Base-by-base conservation (phyloP, 2,113 vertebrate species). In the Falco punctatus region DNA sequence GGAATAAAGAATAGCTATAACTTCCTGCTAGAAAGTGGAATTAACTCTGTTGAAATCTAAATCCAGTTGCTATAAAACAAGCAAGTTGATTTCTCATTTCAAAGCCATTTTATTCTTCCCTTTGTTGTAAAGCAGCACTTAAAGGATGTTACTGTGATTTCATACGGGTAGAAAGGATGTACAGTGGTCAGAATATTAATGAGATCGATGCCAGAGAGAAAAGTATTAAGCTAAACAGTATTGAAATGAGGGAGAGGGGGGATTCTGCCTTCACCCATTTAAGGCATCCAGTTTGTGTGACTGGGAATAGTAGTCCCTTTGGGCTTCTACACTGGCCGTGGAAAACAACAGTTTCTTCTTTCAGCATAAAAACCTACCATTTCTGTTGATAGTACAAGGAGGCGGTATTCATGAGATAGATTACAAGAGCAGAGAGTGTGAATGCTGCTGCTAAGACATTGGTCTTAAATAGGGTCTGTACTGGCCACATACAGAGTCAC, bases 371-470 rank as follows among this genome's bases (percentile, higher is more conserved):
- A 74, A 64, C 11, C 4, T 90, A 5, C 12, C 3, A 9, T 83
- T 94, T 80, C 35, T 93, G 40, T 72, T 51, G 73, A 13, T 77
- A 44, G 0, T 69, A 19, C 2, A 19, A 49, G 48, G 49, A 82
- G 30, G 30, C 27, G 38, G 48, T 10, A 51, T 86, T 79, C 3
- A 1, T 74, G 44, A 65, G 40, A 33, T 5, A 33, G 9, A 7
- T 69, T 11, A 44, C 0, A 1, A 83, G 32, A 74, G 38, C 65
- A 86, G 49, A 67, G 11, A 30, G 14, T 38, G 10, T 0, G 1
- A 75, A 69, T 52, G 46, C 40, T 73, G 48, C 58, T 57, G 74
- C 19, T 49, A 5, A 65, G 38, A 44, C 52, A 15, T 85, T 4
- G 2, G 20, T 52, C 5, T 30, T 61, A 28, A 65, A 35, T 5